Evolutionary conservation across 2,888 invertebrate genomes (phyloP), one percentile per base, ranked within the genome.

Genomic region (Pharmacophagus antenor): DNA sequence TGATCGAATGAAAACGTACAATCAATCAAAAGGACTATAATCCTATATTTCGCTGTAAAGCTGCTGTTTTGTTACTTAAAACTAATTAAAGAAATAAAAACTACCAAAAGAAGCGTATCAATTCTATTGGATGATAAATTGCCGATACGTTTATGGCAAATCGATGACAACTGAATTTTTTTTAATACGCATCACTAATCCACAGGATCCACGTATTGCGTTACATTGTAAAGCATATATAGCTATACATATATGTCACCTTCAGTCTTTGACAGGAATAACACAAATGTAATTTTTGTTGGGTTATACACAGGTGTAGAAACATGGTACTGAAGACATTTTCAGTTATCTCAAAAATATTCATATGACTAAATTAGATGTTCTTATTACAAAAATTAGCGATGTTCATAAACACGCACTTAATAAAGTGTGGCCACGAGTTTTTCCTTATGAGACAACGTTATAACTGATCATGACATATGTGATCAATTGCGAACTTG

Each of bases 111-210:
- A 44, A 47, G 21, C 15, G 20, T 47, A 55, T 25, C 17, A 15
- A 22, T 48, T 46, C 21, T 27, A 8, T 7, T 20, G 21, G 21
- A 44, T 49, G 54, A 54, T 21, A 54, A 50, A 59, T 59, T 55
- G 37, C 44, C 27, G 20, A 15, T 42, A 44, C 15, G n/a, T 65
- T 63, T 68, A 70, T 65, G 61, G 65, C 61, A 65, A 76, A 77
- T 79, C 79, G 71, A 79, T 79, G 68, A 75, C 72, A 71, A 72
- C 69, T 70, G 23, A 62, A 63, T 63, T 37, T 60, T 73, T 73
- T 77, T 77, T 76, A 70, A 54, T 57, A 27, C 41, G 65, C 75
- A 69, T 76, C 77, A 75, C 78, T 79, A 74, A 67, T 12, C 31
- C 3, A 31, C 67, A 69, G 72, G 47, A 62, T 67, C 62, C 68